Evolutionary conservation across 2,113 vertebrate genomes (phyloP), one percentile per base, ranked within the genome.

Genomic region (Trematocara zebra): DNA sequence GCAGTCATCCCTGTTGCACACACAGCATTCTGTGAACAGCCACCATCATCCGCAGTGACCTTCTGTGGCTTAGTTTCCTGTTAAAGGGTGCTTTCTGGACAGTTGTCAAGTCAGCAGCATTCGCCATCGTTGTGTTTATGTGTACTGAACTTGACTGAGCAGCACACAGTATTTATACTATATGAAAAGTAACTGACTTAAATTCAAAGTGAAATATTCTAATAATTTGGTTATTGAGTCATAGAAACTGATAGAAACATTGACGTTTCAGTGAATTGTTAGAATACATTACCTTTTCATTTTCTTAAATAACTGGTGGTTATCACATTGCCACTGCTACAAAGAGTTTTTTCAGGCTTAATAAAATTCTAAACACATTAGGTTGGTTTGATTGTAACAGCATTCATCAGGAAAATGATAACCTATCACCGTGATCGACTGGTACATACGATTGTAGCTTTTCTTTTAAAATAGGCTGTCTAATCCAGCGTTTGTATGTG

Each of bases 231-330:
- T 20, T 52, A 52, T 61, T 61, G 57, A 18, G 0, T 33, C 15
- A 33, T 35, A 61, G 31, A 35, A 61, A 28, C 14, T 35, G 17
- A 31, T 61, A 35, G 14, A 61, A 61, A 61, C 31, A 18, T 1
- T 61, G 9, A 6, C 2, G 31, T 37, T 67, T 67, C 0, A n/a
- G 18, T 20, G 18, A 37, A 35, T 35, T 61, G 23, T 35, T 59
- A 18, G 57, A 61, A 61, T 61, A 35, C 2, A 33, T 11, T 37
- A 37, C 59, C 0, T 35, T 67, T 67, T 20, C 0, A 67, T 0
- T 37, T 64, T 64, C 0, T 6, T 67, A 20, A 37, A 20, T 67
- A 67, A 67, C 33, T 2, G 59, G 37, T 67, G 11, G 26, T 57
- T 33, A 61, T n/a, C 57, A 35, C 17, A 35, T 61, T 35, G 0